Conservation (phyloP, 1,140 invertebrate genomes). For the Drosophila neocordata region DNA sequence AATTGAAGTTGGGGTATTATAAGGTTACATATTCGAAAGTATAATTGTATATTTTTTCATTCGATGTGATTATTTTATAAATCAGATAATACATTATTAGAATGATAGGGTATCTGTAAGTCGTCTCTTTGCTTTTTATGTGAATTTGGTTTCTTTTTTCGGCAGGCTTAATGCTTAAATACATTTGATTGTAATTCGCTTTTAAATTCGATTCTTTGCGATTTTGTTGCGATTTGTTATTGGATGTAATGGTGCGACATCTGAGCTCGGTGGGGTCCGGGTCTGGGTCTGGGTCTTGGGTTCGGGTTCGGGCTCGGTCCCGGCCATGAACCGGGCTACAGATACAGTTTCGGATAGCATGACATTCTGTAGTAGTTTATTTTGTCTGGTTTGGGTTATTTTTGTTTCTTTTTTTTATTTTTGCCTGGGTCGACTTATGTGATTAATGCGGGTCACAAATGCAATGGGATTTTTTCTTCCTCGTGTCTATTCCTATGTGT, state of each 20-base stretch:
- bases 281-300: neutral
- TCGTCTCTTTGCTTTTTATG: conserved; percentile 12
- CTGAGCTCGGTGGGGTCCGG: conserved; percentile 47
- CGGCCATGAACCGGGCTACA: conserved; percentile 1
- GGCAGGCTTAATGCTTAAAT: conserved; percentile 75
- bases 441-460: conserved; percentile 72
- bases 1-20: too few species aligned
- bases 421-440: conserved; percentile 50
- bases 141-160: conserved; percentile 14
- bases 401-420: conserved; percentile 22
- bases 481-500: neutral
- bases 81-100: too few species aligned
- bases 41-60: too few species aligned
- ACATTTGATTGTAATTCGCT: conserved; percentile 80
- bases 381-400: conserved; percentile 16
- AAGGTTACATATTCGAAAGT: too few species aligned
- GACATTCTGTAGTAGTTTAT: conserved; percentile 3
- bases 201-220: conserved; percentile 78
- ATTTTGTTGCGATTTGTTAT: conserved; percentile 73
- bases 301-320: neutral
- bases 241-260: conserved; percentile 78
- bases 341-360: neutral
- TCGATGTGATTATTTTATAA: too few species aligned
- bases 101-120: neutral
- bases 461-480: conserved; percentile 19